These are phyloP conservation scores for Rhagoletis pomonella DNA, from an alignment of 1,140 invertebrate genomes.

Conservation along the genomic window DNA sequence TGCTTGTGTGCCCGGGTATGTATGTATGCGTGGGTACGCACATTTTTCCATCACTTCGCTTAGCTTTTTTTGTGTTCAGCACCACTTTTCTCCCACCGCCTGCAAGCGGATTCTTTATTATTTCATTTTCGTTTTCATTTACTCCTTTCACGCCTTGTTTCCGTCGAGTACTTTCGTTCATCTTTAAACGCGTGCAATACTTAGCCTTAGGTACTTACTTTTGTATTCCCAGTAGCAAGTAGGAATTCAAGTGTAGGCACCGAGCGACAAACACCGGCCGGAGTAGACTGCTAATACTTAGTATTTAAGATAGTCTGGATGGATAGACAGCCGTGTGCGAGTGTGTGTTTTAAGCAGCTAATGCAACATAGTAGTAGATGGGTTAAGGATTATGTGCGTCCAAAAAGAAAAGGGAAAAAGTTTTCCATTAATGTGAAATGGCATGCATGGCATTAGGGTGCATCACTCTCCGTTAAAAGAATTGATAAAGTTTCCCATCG, in stretches of 20 bases:
- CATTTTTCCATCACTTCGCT: neutral
- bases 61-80: neutral
- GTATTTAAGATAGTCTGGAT: neutral
- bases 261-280: neutral
- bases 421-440: too few relatives aligned
- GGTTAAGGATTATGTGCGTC: too few relatives aligned
- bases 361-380: too few relatives aligned
- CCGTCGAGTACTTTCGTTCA: neutral
- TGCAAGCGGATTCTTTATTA: neutral
- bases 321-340: too few relatives aligned
- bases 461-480: too few relatives aligned
- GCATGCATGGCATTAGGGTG: too few relatives aligned
- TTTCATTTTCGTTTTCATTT: neutral
- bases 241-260: neutral
- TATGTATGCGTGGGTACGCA: neutral
- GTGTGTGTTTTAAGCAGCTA: too few relatives aligned
- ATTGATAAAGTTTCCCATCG: too few relatives aligned
- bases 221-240: neutral
- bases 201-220: neutral
- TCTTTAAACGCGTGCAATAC: neutral
- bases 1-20: neutral
- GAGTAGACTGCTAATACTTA: neutral
- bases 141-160: neutral
- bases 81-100: neutral
- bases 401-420: too few relatives aligned